These are phyloP conservation scores for Macaria liturata DNA, from an alignment of 2,888 invertebrate genomes.

Conservation along the genomic window DNA sequence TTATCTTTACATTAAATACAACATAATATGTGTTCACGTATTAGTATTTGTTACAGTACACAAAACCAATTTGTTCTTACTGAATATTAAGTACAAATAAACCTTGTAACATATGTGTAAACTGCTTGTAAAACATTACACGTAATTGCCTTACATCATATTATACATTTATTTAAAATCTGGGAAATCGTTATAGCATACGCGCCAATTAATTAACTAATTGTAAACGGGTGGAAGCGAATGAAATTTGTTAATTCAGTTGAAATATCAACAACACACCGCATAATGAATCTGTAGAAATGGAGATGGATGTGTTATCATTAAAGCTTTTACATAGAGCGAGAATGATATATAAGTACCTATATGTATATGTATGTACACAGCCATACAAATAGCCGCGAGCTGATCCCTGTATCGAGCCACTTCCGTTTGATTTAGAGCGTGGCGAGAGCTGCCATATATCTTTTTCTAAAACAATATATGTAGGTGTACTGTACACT, in stretches of 20 bases:
- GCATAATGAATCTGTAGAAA: slow-evolving; percentile 16
- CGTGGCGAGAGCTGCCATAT: slow-evolving; percentile 18
- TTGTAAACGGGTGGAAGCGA: slow-evolving; percentile 15
- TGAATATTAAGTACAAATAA: too few species aligned
- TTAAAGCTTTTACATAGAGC: slow-evolving; percentile 15
- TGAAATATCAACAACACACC: slow-evolving; percentile 19
- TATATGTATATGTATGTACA: slow-evolving; percentile 5
- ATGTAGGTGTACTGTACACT: neutral
- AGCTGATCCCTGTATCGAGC: slow-evolving; percentile 18
- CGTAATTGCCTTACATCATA: neutral
- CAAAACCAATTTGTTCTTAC: too few species aligned
- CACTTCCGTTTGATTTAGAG: slow-evolving; percentile 29
- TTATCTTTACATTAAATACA: too few species aligned
- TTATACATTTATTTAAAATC: neutral
- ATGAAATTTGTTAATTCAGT: slow-evolving; percentile 22
- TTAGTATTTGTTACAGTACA: too few species aligned
- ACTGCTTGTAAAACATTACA: neutral
- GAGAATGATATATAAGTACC: neutral
- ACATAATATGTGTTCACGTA: too few species aligned
- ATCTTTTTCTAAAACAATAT: slow-evolving; percentile 25
- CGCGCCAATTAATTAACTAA: slow-evolving; percentile 18
- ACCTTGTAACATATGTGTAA: neutral
- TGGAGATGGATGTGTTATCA: slow-evolving; percentile 21
- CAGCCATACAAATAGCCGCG: slow-evolving; percentile 26
- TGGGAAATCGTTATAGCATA: neutral